Conservation (phyloP, 2,113 vertebrate species). For the Rhinopomastus cyanomelas region DNA sequence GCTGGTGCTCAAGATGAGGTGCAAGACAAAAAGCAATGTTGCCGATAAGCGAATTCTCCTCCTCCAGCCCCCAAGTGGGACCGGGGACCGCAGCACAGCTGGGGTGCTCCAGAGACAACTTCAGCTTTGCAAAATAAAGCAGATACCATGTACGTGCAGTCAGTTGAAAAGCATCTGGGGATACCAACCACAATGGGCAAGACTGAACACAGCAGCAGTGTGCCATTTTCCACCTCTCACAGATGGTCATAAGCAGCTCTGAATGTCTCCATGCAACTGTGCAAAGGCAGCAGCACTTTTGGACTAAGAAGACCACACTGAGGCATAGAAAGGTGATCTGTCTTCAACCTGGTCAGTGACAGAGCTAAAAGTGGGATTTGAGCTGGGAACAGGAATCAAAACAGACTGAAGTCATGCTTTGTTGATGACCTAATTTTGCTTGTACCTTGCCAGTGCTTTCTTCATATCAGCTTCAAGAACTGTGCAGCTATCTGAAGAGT, state of each 20-base stretch:
- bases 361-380: not conserved
- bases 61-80: not conserved
- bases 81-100: rapidly evolving
- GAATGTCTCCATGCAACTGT: not conserved
- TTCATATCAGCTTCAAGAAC: not conserved
- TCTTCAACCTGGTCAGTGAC: not conserved
- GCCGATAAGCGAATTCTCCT: not conserved
- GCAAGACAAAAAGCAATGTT: not conserved
- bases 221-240: not conserved
- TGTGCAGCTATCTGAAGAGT: not conserved
- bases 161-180: not conserved
- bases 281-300: not conserved
- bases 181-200: rapidly evolving
- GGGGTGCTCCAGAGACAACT: not conserved
- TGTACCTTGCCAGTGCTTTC: not conserved
- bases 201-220: not conserved
- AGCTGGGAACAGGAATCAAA: not conserved
- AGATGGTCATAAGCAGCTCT: not conserved
- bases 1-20: not conserved
- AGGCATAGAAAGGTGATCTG: not conserved
- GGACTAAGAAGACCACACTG: not conserved
- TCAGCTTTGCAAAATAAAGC: not conserved
- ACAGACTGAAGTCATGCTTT: not conserved
- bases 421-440: rapidly evolving
- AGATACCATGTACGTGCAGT: not conserved